These are phyloP conservation scores for Petrocephalus microphthalmus DNA, from an alignment of 2,113 vertebrate species.

Conservation along the genomic window DNA sequence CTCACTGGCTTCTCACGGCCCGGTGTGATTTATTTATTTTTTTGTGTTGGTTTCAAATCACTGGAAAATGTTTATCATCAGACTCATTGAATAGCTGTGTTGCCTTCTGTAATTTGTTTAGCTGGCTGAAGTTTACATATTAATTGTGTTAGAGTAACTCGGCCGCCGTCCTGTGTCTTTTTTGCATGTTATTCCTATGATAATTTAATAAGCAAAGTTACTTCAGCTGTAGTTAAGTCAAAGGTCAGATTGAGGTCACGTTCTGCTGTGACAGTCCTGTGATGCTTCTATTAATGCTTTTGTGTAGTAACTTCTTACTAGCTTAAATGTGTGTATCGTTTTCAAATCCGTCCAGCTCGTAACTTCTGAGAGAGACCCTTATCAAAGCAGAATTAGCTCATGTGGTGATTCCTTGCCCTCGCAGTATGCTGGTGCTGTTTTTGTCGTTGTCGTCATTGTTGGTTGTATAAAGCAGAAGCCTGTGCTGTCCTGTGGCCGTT, in stretches of 20 bases:
- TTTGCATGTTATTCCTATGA: background rate
- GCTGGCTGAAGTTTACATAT: background rate
- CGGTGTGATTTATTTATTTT: background rate
- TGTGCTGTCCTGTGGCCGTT: background rate
- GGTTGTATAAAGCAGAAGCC: background rate
- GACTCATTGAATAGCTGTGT: background rate
- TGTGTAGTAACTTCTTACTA: background rate
- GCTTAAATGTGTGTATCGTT: background rate
- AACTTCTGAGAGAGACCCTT: background rate
- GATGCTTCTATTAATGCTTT: background rate
- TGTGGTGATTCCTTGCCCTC: background rate
- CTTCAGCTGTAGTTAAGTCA: background rate
- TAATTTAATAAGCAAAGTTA: background rate
- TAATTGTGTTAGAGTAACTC: background rate
- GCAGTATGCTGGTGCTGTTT: too few relatives aligned
- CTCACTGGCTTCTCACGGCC: background rate
- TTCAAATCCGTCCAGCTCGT: background rate
- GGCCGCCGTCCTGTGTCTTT: background rate
- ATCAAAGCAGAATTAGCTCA: background rate
- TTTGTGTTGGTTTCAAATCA: background rate
- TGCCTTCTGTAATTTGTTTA: background rate
- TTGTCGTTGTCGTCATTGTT: too few relatives aligned
- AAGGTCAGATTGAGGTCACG: background rate
- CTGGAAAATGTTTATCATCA: background rate
- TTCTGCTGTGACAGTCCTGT: background rate